A percentile compares a stretch with the other conserved stretches of the same genome.
These are phyloP conservation scores for Ichneumon xanthorius DNA, from an alignment of 2,888 invertebrate genomes.

Conservation along the genomic window DNA sequence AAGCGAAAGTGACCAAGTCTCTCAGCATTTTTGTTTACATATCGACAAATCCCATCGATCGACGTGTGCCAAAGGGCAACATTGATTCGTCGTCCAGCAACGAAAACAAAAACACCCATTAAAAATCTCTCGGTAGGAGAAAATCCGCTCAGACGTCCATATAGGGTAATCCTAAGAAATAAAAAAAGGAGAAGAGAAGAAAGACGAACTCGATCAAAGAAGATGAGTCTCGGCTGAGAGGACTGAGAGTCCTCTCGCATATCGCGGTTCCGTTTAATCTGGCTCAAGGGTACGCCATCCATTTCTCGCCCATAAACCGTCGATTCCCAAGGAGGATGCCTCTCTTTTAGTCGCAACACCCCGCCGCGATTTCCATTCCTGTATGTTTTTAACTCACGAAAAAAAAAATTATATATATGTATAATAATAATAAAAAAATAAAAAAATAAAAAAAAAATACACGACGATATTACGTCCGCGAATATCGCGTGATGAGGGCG, in stretches of 20 bases:
- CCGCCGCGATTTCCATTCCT: constrained; percentile 16
- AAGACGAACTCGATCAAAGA: constrained; percentile 4
- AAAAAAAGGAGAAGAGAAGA: not conserved
- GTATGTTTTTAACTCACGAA: constrained; percentile 22
- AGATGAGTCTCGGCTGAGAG: constrained; percentile 9
- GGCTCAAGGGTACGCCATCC: constrained; percentile 71
- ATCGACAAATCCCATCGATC: too few species aligned
- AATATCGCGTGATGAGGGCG: constrained; percentile 41
- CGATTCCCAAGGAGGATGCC: constrained; percentile 70
- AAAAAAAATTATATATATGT: not conserved
- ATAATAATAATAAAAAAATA: not conserved
- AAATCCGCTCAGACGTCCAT: not conserved
- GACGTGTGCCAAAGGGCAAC: too few species aligned
- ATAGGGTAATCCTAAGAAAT: constrained; percentile 1
- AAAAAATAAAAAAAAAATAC: not conserved
- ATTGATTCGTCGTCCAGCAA: too few species aligned
- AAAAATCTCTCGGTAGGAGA: not conserved
- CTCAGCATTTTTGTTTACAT: too few species aligned
- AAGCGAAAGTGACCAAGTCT: too few species aligned
- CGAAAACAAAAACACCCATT: not conserved
- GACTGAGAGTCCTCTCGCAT: constrained; percentile 1
- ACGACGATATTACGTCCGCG: constrained; percentile 11
- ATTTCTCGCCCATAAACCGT: constrained; percentile 72
- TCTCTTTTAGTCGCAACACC: constrained; percentile 21
- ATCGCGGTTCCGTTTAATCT: constrained; percentile 52